These are phyloP conservation scores for Drosophila formosana DNA, from an alignment of 2,888 invertebrate species.

Conservation along the genomic window DNA sequence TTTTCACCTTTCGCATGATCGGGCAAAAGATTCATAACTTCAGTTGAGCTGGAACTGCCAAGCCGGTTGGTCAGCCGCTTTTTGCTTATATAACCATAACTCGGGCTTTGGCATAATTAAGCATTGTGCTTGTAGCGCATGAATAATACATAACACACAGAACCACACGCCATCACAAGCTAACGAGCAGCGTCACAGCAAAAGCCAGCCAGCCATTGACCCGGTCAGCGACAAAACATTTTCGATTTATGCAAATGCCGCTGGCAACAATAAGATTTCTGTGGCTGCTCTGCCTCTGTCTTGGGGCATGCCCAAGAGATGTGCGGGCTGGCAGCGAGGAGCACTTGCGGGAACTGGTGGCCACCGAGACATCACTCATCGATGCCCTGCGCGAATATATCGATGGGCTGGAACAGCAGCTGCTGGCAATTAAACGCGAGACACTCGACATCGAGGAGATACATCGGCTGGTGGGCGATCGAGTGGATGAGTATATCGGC, in stretches of 20 bases:
- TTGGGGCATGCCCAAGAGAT: constrained; percentile 26
- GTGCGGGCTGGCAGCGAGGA: constrained; percentile 28
- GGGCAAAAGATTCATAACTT: constrained; percentile 28
- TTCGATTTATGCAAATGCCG: constrained; percentile 64
- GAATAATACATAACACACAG: constrained; percentile 24
- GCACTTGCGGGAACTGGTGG: constrained; percentile 64
- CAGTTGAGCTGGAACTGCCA: constrained; percentile 51
- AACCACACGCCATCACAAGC: not conserved
- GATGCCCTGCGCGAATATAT: constrained; percentile 74
- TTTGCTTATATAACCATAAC: constrained; percentile 8
- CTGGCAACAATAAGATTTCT: constrained; percentile 35
- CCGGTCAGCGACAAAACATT: constrained; percentile 28
- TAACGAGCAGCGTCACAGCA: not conserved
- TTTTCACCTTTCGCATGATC: constrained; percentile 18
- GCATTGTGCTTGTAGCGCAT: constrained; percentile 15
- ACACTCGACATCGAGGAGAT: constrained; percentile 64
- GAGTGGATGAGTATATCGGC: constrained; percentile 86
- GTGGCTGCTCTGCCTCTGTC: constrained; percentile 36
- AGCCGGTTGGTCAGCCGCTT: constrained; percentile 46
- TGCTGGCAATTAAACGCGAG: constrained; percentile 66
- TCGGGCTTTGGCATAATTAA: constrained; percentile 15
- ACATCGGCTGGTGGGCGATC: constrained; percentile 61
- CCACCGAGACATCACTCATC: constrained; percentile 74
- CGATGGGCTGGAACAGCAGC: constrained; percentile 63
- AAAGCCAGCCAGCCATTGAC: constrained; percentile 52